A percentile compares a stretch with the other conserved stretches of the same genome.
Evolutionary conservation across 2,797 vertebrate species (phyloP).

Genomic region (Scleropages formosus): DNA sequence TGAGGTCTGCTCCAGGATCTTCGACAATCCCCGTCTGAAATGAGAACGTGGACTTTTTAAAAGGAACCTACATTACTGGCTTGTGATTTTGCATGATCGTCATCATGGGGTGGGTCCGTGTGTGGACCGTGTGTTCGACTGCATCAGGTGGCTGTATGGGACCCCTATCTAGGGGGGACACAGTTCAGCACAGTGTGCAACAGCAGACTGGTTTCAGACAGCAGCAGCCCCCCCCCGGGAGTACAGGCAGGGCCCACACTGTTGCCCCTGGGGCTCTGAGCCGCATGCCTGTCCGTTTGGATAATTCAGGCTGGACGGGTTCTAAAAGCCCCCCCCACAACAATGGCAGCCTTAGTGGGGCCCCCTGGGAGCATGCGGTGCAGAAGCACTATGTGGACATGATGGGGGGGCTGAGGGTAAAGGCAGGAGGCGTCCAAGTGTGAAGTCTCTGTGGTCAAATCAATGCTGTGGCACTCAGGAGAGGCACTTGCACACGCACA

Average conservation of each 20-base stretch:
- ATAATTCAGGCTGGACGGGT: background rate
- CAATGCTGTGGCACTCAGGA: constrained; percentile 76
- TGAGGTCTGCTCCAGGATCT: no score
- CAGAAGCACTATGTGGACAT: constrained; percentile 10
- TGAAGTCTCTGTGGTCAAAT: constrained; percentile 70
- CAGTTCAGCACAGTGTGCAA: no score
- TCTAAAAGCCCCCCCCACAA: constrained; percentile 19
- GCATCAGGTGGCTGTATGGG: no score
- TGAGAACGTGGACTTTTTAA: no score
- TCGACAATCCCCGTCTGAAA: no score
- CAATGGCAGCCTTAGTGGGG: background rate
- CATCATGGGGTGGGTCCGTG: no score
- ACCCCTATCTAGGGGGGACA: no score
- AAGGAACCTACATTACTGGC: no score
- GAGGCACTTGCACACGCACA: background rate
- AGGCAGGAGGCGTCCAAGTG: constrained; percentile 51
- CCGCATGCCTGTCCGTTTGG: constrained; percentile 42
- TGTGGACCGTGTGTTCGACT: no score
- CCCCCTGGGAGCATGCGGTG: background rate
- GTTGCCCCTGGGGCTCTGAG: constrained; percentile 6
- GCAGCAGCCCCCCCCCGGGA: background rate
- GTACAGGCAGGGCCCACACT: background rate
- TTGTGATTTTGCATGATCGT: no score
- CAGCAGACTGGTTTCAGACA: background rate
- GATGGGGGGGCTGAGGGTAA: constrained; percentile 37